Evolutionary conservation across 2,888 invertebrate species (phyloP).

Genomic region (Linyphia triangularis): DNA sequence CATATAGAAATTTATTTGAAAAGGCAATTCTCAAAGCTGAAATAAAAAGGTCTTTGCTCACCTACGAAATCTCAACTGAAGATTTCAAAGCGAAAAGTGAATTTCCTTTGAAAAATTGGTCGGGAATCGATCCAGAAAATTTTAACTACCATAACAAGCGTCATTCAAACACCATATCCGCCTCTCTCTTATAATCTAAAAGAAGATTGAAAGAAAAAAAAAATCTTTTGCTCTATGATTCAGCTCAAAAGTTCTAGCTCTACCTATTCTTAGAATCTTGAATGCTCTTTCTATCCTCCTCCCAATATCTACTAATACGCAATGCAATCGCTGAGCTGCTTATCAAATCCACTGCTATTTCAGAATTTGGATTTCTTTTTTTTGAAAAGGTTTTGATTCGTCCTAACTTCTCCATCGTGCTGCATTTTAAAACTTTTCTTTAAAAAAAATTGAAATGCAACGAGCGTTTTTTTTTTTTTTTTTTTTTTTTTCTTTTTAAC

Average conservation of each 20-base stretch:
- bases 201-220: background rate
- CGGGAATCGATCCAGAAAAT: conserved; percentile 52
- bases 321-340: conserved; percentile 29
- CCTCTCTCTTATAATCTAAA: background rate
- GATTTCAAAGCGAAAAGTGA: no score
- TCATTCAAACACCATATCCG: conserved; percentile 26
- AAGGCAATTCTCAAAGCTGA: no score
- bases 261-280: background rate
- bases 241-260: conserved; percentile 18
- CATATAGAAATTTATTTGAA: no score
- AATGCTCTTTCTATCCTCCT: background rate
- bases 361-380: background rate
- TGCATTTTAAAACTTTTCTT: conserved; percentile 48
- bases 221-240: conserved; percentile 11
- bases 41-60: no score
- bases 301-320: conserved; percentile 31
- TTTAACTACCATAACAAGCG: conserved; percentile 71
- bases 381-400: conserved; percentile 22
- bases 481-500: background rate
- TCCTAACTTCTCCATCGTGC: conserved; percentile 29
- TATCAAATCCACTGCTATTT: conserved; percentile 40
- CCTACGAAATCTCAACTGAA: no score
- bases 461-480: background rate
- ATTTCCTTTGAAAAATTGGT: conserved; percentile 5
- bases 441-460: background rate